Evolutionary conservation across 1,140 invertebrate species (phyloP).

Genomic region (Mercenaria mercenaria): DNA sequence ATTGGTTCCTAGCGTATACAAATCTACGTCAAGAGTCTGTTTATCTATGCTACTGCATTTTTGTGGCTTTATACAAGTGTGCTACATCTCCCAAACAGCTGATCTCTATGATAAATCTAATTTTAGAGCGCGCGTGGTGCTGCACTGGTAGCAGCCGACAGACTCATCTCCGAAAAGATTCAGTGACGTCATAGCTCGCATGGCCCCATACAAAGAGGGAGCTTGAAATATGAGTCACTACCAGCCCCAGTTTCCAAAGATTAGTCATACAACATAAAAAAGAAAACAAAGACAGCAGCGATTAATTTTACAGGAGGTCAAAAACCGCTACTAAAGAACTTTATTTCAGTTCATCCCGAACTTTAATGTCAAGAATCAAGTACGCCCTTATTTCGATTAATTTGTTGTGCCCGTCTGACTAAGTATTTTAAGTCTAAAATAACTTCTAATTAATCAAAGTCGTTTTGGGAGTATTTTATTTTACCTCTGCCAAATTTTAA

Average conservation of each 20-base stretch:
- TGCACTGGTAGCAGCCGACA: background rate
- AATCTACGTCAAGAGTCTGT: conserved; percentile 45
- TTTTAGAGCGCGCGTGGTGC: conserved; percentile 47
- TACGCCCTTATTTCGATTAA: background rate
- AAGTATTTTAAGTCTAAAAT: conserved; percentile 26
- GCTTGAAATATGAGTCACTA: background rate
- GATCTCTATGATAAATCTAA: conserved; percentile 46
- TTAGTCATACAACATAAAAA: conserved; percentile 3
- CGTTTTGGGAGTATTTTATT: background rate
- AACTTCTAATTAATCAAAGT: conserved; percentile 22
- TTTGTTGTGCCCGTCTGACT: background rate
- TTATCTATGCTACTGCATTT: conserved; percentile 25
- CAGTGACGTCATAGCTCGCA: conserved; percentile 4
- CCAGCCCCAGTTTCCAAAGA: background rate
- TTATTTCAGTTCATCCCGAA: background rate
- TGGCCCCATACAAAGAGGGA: conserved; percentile 46
- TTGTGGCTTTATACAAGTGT: conserved; percentile 54
- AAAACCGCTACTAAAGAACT: background rate
- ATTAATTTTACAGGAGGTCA: background rate
- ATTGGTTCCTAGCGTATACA: conserved; percentile 27
- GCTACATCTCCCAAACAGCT: conserved; percentile 48
- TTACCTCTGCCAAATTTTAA: background rate
- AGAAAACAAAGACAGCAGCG: background rate
- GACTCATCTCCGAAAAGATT: background rate
- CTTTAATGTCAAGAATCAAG: background rate